Conservation (phyloP, 2,113 vertebrate genomes). For the Menidia beryllina region DNA sequence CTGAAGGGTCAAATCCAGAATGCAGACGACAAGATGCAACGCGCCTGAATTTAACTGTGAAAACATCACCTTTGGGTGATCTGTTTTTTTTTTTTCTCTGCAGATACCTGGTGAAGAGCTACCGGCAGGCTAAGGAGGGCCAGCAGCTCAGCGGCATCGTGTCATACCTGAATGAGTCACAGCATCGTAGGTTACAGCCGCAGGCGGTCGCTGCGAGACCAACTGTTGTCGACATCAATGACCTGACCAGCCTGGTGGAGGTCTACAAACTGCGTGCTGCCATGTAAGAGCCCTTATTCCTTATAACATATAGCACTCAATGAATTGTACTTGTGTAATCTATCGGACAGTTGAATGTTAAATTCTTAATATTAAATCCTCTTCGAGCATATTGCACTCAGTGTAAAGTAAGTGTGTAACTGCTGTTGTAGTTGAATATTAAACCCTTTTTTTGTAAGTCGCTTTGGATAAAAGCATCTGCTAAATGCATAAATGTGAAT, state of each 20-base stretch:
- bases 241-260: slow-evolving; percentile 86
- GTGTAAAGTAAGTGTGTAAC: too few species aligned
- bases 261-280: slow-evolving; percentile 91
- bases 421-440: too few species aligned
- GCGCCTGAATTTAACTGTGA: background rate
- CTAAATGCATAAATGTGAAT: too few species aligned
- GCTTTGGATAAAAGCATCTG: too few species aligned
- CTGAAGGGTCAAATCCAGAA: background rate
- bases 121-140: slow-evolving; percentile 87
- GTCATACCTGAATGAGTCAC: slow-evolving; percentile 91
- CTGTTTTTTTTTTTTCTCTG: background rate
- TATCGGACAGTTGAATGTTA: too few species aligned
- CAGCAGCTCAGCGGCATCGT: slow-evolving; percentile 88
- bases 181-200: slow-evolving; percentile 84
- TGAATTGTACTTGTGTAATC: too few species aligned
- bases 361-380: too few species aligned
- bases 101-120: slow-evolving; percentile 95
- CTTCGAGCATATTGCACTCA: too few species aligned
- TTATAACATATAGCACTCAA: too few species aligned
- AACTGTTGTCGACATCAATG: slow-evolving; percentile 80
- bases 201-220: slow-evolving; percentile 86
- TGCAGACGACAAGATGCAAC: too few species aligned
- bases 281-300: slow-evolving; percentile 87
- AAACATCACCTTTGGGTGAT: background rate
- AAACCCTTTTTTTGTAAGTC: too few species aligned